These are phyloP conservation scores for Drosophila novamexicana DNA, from an alignment of 1,140 invertebrate genomes.

Conservation along the genomic window DNA sequence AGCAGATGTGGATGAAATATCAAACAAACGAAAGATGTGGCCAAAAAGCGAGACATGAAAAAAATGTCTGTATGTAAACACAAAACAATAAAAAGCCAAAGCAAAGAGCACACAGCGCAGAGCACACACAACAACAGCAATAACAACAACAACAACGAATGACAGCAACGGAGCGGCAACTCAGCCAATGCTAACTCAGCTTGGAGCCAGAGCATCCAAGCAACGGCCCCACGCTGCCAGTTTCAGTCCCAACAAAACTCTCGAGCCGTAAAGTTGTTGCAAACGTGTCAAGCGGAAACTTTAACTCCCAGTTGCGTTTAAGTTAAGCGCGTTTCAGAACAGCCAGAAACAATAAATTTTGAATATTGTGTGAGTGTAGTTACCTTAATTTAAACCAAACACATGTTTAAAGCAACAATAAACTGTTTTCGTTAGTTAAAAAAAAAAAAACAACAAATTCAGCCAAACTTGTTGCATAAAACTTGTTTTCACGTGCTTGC, in stretches of 20 bases:
- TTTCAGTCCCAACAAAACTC: slow-evolving; percentile 67
- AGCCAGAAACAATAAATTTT: not conserved
- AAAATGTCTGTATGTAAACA: slow-evolving; percentile 49
- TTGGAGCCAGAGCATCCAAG: slow-evolving; percentile 44
- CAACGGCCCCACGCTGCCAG: slow-evolving; percentile 27
- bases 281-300: slow-evolving; percentile 66
- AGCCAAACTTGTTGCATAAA: slow-evolving; percentile 66
- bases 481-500: slow-evolving; percentile 73
- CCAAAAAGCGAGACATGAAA: slow-evolving; percentile 60
- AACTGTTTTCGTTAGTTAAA: slow-evolving; percentile 12
- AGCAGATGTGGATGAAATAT: slow-evolving; percentile 33
- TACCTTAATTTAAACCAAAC: slow-evolving; percentile 16
- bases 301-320: slow-evolving; percentile 26
- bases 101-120: slow-evolving; percentile 23
- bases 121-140: slow-evolving; percentile 15
- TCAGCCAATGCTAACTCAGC: slow-evolving; percentile 33
- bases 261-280: slow-evolving; percentile 59
- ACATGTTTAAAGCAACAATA: slow-evolving; percentile 21
- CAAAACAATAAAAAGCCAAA: slow-evolving; percentile 37
- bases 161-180: slow-evolving; percentile 37
- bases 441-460: slow-evolving; percentile 12
- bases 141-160: slow-evolving; percentile 30
- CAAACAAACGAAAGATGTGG: slow-evolving; percentile 72
- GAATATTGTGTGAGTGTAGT: slow-evolving; percentile 56
- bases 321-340: slow-evolving; percentile 39